Conservation (phyloP, 1,140 invertebrate species). For the Trissolcus basalis region DNA sequence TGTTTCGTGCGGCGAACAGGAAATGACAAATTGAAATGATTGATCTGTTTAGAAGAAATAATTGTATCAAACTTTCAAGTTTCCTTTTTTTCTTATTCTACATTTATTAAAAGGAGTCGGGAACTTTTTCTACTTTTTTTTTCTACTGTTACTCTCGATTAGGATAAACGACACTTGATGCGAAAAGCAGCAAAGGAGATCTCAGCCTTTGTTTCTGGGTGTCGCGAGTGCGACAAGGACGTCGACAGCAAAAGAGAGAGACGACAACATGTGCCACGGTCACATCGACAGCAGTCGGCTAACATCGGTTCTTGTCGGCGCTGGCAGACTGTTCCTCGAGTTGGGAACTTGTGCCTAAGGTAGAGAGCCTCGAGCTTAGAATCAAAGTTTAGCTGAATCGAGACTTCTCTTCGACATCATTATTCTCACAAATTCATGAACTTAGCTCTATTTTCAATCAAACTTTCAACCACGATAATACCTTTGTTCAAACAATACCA, state of each 20-base stretch:
- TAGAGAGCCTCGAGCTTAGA: constrained; percentile 40
- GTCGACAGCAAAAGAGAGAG: neutral
- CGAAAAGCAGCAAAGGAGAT: constrained; percentile 19
- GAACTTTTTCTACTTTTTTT: too few relatives aligned
- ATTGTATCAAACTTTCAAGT: too few relatives aligned
- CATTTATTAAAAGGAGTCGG: too few relatives aligned
- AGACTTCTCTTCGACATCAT: constrained; percentile 40
- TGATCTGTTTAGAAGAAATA: too few relatives aligned
- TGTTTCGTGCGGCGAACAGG: too few relatives aligned
- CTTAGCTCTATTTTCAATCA: constrained; percentile 37
- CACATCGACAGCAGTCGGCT: constrained; percentile 11
- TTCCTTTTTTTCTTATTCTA: too few relatives aligned
- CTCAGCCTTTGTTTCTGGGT: constrained; percentile 36
- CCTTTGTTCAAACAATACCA: constrained; percentile 27
- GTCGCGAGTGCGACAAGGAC: constrained; percentile 3
- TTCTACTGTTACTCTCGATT: neutral
- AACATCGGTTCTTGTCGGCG: constrained; percentile 39
- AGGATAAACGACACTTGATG: constrained; percentile 16
- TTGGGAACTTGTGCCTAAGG: constrained; percentile 39
- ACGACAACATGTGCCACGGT: too few relatives aligned
- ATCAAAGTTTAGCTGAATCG: constrained; percentile 53
- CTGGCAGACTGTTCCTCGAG: constrained; percentile 2
- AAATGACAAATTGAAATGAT: too few relatives aligned
- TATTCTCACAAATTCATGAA: constrained; percentile 51
- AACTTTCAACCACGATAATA: constrained; percentile 19